Evolutionary conservation across 1,140 invertebrate species (phyloP), one percentile per base, ranked within the genome.

Genomic region (Rhyzopertha dominica): DNA sequence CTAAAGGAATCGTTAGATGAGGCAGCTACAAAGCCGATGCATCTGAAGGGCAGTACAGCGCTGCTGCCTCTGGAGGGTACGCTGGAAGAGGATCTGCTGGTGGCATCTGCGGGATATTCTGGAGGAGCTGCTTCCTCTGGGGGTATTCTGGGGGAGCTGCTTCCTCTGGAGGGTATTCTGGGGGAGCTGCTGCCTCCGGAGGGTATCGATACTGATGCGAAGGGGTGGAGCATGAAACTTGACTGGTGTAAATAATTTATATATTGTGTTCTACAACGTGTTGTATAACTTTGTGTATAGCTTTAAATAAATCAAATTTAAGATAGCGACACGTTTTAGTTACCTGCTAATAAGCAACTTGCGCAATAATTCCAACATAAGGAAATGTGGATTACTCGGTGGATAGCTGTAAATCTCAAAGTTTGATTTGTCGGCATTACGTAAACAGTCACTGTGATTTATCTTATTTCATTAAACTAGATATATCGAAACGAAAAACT

Each of bases 11-110:
- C 16, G 46, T 52, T 23, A 42, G 59, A 19, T 56, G 56, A 35
- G 58, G 56, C 12, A 56, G 59, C 36, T 61, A 61, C 46, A 49
- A 42, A 43, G 51, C 56, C 9, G 54, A 39, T 37, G 8, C 17
- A 8, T 23, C 42, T 13, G 41, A 23, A 20, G 41, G 41, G 1
- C 28, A 31, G 10, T 31, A 43, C 29, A 13, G 41, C 13, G 22
- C 14, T 16, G 24, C 37, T 26, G 12, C 16, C 14, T n/a, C n/a
- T 4, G 13, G 20, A 20, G 4, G 37, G 23, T 24, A 9, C 26
- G 36, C 23, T 10, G 32, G 32, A 8, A 8, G 8, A 8, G 8
- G 8, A 8, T 26, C 22, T 50, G 4, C 48, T 43, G 4, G 5
- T 7, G 1, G 20, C 44, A 30, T 50, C 13, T 19, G 17, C 40